Percentiles rank a stretch among this genome's conserved stretches.
These are phyloP conservation scores for Asteroscopus sphinx DNA, from an alignment of 2,888 invertebrate species.

Conservation along the genomic window DNA sequence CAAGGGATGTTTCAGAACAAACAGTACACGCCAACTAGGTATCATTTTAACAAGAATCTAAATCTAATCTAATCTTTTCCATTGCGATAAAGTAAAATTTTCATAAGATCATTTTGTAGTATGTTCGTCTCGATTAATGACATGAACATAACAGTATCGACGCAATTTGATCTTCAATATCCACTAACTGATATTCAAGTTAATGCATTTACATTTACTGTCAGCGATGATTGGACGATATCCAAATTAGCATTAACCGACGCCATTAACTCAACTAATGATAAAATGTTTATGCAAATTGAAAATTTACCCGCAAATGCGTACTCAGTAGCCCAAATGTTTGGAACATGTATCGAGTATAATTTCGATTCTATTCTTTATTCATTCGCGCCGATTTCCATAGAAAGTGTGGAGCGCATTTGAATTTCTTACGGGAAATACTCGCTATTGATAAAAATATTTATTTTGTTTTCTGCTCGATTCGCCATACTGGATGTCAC, in stretches of 20 bases:
- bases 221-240: conserved; percentile 45
- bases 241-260: conserved; percentile 50
- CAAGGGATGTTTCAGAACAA: no score
- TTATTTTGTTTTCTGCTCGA: conserved; percentile 76
- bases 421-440: conserved; percentile 78
- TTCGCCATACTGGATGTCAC: conserved; percentile 66
- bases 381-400: conserved; percentile 80
- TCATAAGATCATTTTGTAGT: no score
- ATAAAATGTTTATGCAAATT: conserved; percentile 66
- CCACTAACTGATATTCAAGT: no score
- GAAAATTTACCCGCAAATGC: conserved; percentile 66
- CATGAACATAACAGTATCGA: conserved; percentile 4
- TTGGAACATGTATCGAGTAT: conserved; percentile 58
- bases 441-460: conserved; percentile 77
- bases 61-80: no score
- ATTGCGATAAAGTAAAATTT: no score
- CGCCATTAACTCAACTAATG: conserved; percentile 48
- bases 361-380: conserved; percentile 74
- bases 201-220: conserved; percentile 42
- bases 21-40: no score
- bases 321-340: conserved; percentile 21
- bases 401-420: conserved; percentile 76
- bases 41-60: no score
- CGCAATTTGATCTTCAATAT: conserved; percentile 35
- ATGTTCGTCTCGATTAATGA: no score